Conservation (phyloP, 30 jellyfish, hydroid and myxozoan species). For the Nemopilema nomurai region DNA sequence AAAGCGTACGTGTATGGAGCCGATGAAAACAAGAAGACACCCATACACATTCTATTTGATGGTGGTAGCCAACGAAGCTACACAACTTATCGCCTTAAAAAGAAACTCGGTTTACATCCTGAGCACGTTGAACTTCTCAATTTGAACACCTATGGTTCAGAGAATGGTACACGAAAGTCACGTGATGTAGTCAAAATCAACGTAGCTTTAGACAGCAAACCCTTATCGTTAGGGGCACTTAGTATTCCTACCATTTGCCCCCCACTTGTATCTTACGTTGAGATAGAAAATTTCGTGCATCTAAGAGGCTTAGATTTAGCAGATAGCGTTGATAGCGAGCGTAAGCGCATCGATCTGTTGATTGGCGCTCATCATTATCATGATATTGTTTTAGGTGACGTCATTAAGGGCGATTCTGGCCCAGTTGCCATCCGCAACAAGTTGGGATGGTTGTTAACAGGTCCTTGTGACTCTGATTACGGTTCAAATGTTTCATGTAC, state of each 20-base stretch:
- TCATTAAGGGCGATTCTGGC: slow-evolving; percentile 19
- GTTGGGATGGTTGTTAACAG: slow-evolving; percentile 15
- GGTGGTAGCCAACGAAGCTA: slow-evolving; percentile 44
- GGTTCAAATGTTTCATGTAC: neutral
- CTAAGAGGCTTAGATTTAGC: slow-evolving; percentile 8
- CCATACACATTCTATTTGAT: slow-evolving; percentile 21
- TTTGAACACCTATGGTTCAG: slow-evolving; percentile 25
- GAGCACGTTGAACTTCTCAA: slow-evolving; percentile 8
- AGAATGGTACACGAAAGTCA: neutral
- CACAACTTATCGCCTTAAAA: slow-evolving; percentile 25
- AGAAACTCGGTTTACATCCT: slow-evolving; percentile 13
- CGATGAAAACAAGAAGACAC: slow-evolving; percentile 3
- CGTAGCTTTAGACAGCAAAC: neutral
- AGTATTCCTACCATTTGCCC: slow-evolving; percentile 31
- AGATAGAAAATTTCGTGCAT: slow-evolving; percentile 12
- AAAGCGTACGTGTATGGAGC: slow-evolving; percentile 22
- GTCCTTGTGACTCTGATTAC: neutral
- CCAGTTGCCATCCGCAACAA: slow-evolving; percentile 18
- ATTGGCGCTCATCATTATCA: too few relatives aligned
- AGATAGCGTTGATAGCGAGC: neutral
- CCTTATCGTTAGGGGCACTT: slow-evolving; percentile 12
- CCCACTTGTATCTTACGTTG: slow-evolving; percentile 20
- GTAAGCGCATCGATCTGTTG: too few relatives aligned
- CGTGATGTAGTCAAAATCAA: slow-evolving; percentile 8
- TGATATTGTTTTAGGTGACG: slow-evolving; percentile 3